phyloP scores from a whole-genome alignment of 2,888 invertebrate genomes.

The Apocheima hispidaria region DNA sequence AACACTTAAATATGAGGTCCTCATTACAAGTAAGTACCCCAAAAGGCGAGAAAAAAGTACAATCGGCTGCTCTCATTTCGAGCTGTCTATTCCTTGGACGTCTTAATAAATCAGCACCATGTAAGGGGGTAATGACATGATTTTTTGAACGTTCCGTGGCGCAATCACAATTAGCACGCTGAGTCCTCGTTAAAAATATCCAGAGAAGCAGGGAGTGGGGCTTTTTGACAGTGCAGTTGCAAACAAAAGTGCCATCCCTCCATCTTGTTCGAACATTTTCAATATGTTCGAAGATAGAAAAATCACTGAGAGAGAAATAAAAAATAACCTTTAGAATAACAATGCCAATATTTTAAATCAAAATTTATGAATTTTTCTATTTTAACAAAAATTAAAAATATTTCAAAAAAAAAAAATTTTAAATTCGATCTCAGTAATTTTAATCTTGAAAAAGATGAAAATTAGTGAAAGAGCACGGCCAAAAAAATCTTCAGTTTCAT shows the following conservation, averaged over 20 bases:
- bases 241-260: slow-evolving; percentile 43
- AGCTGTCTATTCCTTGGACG: slow-evolving; percentile 74
- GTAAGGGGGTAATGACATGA: slow-evolving; percentile 79
- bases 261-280: too few species aligned
- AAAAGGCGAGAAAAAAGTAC: slow-evolving; percentile 52
- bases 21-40: neutral
- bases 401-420: too few species aligned
- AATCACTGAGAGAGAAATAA: too few species aligned
- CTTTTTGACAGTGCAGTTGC: slow-evolving; percentile 67
- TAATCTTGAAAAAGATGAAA: too few species aligned
- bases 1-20: neutral
- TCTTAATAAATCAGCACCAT: slow-evolving; percentile 81
- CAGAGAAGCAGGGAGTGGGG: slow-evolving; percentile 53
- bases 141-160: slow-evolving; percentile 72
- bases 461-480: too few species aligned
- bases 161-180: slow-evolving; percentile 84
- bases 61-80: slow-evolving; percentile 73
- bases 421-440: too few species aligned
- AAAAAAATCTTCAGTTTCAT: too few species aligned
- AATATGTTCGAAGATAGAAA: too few species aligned
- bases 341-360: too few species aligned
- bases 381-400: too few species aligned
- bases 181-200: slow-evolving; percentile 82
- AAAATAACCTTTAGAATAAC: too few species aligned
- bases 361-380: too few species aligned